A percentile compares a stretch with the other conserved stretches of the same genome.
phyloP scores from a whole-genome alignment of 1,140 invertebrate species.

The Halyomorpha halys region DNA sequence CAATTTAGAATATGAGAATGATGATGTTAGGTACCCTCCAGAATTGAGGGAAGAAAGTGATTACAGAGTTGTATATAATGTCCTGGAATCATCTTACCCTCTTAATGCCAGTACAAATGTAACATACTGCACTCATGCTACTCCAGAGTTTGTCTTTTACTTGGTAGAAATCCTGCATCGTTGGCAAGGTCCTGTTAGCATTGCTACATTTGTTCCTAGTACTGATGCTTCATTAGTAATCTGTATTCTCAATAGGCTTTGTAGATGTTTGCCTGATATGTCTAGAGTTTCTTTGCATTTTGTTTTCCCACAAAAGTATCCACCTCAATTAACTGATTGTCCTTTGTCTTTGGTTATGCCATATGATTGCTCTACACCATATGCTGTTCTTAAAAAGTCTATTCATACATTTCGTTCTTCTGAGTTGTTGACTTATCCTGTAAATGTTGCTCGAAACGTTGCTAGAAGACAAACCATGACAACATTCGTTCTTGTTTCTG shows the following conservation, averaged over 20 bases:
- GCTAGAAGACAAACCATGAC: slow-evolving; percentile 50
- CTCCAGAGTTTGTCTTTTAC: slow-evolving; percentile 59
- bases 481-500: slow-evolving; percentile 58
- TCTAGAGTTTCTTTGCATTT: slow-evolving; percentile 58
- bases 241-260: slow-evolving; percentile 48
- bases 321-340: slow-evolving; percentile 30
- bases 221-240: slow-evolving; percentile 51
- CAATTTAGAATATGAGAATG: slow-evolving; percentile 40
- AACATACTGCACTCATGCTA: slow-evolving; percentile 63
- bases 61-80: slow-evolving; percentile 55
- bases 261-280: slow-evolving; percentile 52
- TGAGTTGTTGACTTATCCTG: slow-evolving; percentile 50
- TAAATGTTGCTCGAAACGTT: slow-evolving; percentile 63
- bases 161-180: slow-evolving; percentile 53
- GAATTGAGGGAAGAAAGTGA: slow-evolving; percentile 44
- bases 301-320: slow-evolving; percentile 44
- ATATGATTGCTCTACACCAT: slow-evolving; percentile 23
- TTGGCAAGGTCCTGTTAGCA: slow-evolving; percentile 64
- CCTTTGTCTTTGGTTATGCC: background rate
- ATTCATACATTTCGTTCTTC: slow-evolving; percentile 27
- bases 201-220: slow-evolving; percentile 59
- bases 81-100: slow-evolving; percentile 39
- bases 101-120: slow-evolving; percentile 38
- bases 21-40: slow-evolving; percentile 41
- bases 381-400: slow-evolving; percentile 12